Base-by-base conservation (phyloP, 2,888 invertebrate genomes). In the Salticus scenicus region DNA sequence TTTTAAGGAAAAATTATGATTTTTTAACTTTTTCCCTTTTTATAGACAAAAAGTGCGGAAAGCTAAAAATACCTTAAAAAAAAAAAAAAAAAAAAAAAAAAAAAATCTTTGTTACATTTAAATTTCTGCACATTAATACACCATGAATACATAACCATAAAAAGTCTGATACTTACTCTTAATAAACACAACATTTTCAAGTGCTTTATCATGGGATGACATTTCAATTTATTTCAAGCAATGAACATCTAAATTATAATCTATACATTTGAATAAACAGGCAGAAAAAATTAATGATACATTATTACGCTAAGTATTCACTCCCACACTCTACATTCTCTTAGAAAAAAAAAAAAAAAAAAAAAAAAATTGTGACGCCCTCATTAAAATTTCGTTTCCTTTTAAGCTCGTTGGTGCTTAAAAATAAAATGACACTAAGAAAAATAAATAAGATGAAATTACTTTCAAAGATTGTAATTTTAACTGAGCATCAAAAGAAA, bases 401-500 rank as follows among this genome's bases (percentile, higher is more conserved):
- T 57, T 57, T 24, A 57, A 5, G 57, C 20, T 57, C 57, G 24
- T 4, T 57, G 57, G 24, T 24, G 57, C 57, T 57, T 57, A 57
- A 57, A 57, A 57, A 57, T 57, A 17, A 57, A 57, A 57, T 57
- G 57, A 57, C 57, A 24, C 24, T 57, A 57, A 57, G 20, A 57
- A 57, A 57, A 57, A 57, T 57, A 57, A 57, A 57, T 57, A 57
- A 24, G 24, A 24, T 57, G 57, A 24, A 57, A 57, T 57, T 24
- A 57, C 57, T 57, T 24, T 24, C 57, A 57, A 57, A 57, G 57
- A 57, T 24, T 24, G 57, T 57, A n/a, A 57, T 57, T 57, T 57
- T 24, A 57, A 57, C 57, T 57, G 57, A 57, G 24, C 57, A 57
- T 57, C 57, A 20, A 57, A 57, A 24, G 20, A 17, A 57, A 57